Base-by-base conservation (phyloP, 2,888 invertebrate genomes). In the Hesperia comma region DNA sequence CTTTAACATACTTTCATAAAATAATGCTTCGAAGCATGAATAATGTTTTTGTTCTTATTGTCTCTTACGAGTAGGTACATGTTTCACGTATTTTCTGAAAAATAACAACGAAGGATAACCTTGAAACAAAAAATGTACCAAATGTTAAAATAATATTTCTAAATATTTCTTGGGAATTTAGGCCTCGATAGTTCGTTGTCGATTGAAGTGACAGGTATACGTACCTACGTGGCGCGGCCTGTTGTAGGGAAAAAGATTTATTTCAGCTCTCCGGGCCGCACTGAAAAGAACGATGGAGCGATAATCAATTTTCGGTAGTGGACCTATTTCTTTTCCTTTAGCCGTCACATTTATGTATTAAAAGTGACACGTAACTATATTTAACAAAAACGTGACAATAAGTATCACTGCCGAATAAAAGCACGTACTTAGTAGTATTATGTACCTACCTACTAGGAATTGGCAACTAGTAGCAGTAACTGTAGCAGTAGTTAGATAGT, bases 271-370 rank as follows among this genome's bases (percentile, higher is more conserved):
- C 56, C 66, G 60, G 21, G 57, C 56, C 66, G 60, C 63, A 62
- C 19, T 67, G 68, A 63, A 70, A 68, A 61, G 68, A 70, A 70
- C 68, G 68, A 70, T 67, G 70, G 68, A 70, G 60, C 67, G 68
- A 21, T 41, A 61, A 66, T 66, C 54, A 66, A 66, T 66, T 66
- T 54, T 54, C 33, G 53, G 60, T 61, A 60, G 54, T 58, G 46
- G 33, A 17, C 14, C 54, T 37, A 15, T 66, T 63, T 66, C 54
- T 64, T 60, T 60, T 43, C 43, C n/a, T 33, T 12, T 55, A n/a
- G 54, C 43, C 41, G 63, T 55, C 46, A 54, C 58, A 19, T 33
- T 54, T 32, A 26, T 26, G 5, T 26, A 4, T 26, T 26, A 2
- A 26, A 5, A 26, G 26, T 26, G 26, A 56, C 14, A n/a, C 6